A percentile compares a stretch with the other conserved stretches of the same genome.
Evolutionary conservation across 2,113 vertebrate genomes (phyloP).

Genomic region (Vidua chalybeata): DNA sequence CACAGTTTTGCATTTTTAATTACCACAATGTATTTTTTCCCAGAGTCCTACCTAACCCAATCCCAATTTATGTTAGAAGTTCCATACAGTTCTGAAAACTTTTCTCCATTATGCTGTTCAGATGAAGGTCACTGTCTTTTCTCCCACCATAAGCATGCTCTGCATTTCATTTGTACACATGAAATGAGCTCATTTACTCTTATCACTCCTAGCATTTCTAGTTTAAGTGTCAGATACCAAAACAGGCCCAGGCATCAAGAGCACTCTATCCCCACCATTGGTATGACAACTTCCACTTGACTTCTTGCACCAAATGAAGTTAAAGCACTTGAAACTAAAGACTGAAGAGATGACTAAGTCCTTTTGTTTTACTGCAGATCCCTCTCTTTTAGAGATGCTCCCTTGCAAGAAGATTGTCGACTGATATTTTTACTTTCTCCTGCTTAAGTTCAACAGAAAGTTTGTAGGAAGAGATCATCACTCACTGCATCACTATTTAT

Average conservation of each 20-base stretch:
- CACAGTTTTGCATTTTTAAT: not conserved
- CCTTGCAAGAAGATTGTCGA: not conserved
- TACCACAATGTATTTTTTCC: not conserved
- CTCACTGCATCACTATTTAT: not conserved
- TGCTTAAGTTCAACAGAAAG: not conserved
- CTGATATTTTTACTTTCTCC: not conserved
- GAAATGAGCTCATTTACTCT: not conserved
- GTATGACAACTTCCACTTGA: constrained; percentile 33
- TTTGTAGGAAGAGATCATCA: not conserved
- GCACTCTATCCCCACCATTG: not conserved
- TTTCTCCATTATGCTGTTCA: not conserved
- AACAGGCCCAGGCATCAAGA: not conserved
- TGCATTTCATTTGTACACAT: not conserved
- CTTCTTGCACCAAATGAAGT: not conserved
- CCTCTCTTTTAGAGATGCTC: not conserved
- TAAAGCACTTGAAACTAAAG: constrained; percentile 19
- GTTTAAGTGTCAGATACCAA: not conserved
- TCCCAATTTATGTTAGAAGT: not conserved
- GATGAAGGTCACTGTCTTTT: not conserved
- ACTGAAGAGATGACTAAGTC: not conserved
- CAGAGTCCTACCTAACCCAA: not conserved
- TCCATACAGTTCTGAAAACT: not conserved
- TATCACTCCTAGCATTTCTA: not conserved
- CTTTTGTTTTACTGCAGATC: not conserved
- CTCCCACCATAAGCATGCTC: not conserved